Evolutionary conservation across 2,113 vertebrate genomes (phyloP).

Genomic region (Urocitellus parryii): DNA sequence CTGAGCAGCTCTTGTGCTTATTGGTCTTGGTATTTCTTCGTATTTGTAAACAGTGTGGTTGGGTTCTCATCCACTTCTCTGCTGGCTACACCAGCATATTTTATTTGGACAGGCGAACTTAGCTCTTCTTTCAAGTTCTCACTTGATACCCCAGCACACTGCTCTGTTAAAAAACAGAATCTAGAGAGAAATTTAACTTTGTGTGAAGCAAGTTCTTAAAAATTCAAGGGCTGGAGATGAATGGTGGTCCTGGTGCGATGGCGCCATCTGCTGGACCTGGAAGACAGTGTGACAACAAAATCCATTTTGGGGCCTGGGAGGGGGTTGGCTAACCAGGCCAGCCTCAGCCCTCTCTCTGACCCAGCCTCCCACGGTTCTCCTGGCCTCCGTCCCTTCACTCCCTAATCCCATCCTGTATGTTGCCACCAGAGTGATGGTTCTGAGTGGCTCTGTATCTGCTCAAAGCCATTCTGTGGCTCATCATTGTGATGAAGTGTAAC

Average conservation of each 20-base stretch:
- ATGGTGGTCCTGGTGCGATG: background rate
- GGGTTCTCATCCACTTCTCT: background rate
- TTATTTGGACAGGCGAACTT: background rate
- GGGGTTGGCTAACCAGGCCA: accelerated
- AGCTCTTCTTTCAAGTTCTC: background rate
- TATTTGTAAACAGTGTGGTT: too few species aligned
- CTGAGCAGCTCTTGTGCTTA: background rate
- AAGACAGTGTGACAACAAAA: background rate
- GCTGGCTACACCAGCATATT: background rate
- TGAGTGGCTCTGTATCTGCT: background rate
- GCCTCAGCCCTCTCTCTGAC: background rate
- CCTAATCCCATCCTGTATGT: background rate
- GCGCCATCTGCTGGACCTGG: slow-evolving; percentile 2
- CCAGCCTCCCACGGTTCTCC: background rate
- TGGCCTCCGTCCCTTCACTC: background rate
- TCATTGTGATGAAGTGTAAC: background rate
- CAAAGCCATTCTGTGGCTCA: background rate
- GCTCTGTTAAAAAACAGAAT: background rate
- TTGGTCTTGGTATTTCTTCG: background rate
- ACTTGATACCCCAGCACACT: background rate
- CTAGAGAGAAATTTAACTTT: background rate
- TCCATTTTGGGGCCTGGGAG: background rate
- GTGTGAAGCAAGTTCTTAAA: background rate
- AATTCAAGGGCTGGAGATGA: too few species aligned
- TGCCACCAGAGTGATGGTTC: background rate